Evolutionary conservation across 2,797 vertebrate genomes (phyloP), one percentile per base, ranked within the genome.

Genomic region (Schizopygopsis pylzovi): DNA sequence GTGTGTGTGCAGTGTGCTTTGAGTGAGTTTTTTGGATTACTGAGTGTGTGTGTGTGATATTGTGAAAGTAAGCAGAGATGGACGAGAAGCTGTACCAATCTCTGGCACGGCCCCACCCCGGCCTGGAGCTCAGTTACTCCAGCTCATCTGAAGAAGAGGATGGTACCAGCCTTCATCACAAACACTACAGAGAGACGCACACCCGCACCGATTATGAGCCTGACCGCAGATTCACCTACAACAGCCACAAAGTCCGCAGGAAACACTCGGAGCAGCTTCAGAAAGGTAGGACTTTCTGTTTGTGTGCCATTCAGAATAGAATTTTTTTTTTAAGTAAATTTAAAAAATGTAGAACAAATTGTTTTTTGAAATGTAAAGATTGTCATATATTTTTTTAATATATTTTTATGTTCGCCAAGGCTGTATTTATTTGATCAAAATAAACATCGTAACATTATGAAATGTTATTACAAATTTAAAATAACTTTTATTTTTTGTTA

Each of bases 61-160:
- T 47, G 76, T 76, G 59, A 65, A 54, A 41, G 85, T 63, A 61
- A 37, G 15, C 43, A 59, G 73, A 49, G 77, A 97, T 97, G 96
- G 96, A 97, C 87, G 96, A 97, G 93, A 97, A 96, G 92, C 96
- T 96, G 79, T 97, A 97, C 91, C 96, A 97, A 89, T 96, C 96
- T 18, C 91, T 97, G 88, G 95, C 96, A 65, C 96, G 97, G 93
- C 95, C 95, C 39, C 96, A 96, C 72, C 96, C 96, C 84, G 96
- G 96, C 91, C 95, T 97, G 94, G 96, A 97, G 93, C 91, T 96
- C 89, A 93, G 95, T 87, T 97, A 97, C 89, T 96, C 96, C 6
- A 97, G 96, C 88, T 97, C 96, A 82, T 97, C 96, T 0, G 96
- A 97, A 81, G 96, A 97, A 82, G 97, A 96, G 72, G 96, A 97